Percentiles rank a stretch among this genome's conserved stretches.
phyloP scores from a whole-genome alignment of 2,797 vertebrate species.

The Acomys russatus region DNA sequence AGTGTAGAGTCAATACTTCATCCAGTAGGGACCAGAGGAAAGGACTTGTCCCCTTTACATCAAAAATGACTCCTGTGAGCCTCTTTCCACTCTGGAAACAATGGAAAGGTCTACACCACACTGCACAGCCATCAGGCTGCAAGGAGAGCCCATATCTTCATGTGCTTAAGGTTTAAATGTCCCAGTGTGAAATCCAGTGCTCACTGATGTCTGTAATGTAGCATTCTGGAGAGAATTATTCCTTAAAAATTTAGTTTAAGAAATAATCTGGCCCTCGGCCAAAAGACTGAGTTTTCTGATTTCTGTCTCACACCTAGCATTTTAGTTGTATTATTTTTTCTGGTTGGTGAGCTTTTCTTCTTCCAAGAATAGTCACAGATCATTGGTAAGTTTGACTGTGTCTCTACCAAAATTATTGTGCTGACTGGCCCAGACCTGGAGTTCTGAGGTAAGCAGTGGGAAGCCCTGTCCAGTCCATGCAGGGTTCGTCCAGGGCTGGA shows the following conservation, averaged over 20 bases:
- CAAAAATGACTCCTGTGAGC: too few species aligned
- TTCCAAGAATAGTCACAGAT: constrained; percentile 16
- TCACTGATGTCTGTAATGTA: constrained; percentile 9
- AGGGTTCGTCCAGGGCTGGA: not conserved
- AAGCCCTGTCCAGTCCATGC: not conserved
- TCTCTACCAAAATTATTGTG: not conserved
- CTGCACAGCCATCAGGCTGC: not conserved
- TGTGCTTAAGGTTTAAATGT: not conserved
- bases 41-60: too few species aligned
- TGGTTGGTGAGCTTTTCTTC: constrained; percentile 10
- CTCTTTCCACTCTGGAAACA: too few species aligned
- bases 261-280: constrained; percentile 44
- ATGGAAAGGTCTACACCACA: too few species aligned
- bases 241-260: constrained; percentile 16
- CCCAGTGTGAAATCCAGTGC: not conserved
- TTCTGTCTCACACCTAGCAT: constrained; percentile 40
- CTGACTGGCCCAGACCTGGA: not conserved
- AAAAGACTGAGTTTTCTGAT: not conserved
- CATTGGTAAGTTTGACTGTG: constrained; percentile 21
- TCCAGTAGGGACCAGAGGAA: too few species aligned
- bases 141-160: not conserved
- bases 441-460: not conserved
- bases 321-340: constrained; percentile 12
- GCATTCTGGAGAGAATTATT: not conserved
- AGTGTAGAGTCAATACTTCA: too few species aligned